Evolutionary conservation across 2,797 vertebrate species (phyloP).

Genomic region (Falco peregrinus): DNA sequence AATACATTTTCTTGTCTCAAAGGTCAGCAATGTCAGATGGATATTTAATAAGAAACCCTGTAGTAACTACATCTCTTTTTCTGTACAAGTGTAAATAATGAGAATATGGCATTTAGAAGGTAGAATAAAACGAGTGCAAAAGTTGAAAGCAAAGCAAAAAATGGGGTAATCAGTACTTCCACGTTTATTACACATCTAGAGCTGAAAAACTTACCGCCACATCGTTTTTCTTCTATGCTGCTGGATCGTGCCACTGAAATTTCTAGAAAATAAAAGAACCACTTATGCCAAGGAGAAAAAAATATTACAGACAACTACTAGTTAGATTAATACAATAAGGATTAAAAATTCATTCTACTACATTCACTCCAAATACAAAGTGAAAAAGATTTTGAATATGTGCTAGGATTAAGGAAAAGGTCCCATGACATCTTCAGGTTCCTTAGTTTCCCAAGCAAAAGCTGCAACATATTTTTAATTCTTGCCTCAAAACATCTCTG

Average conservation of each 20-base stretch:
- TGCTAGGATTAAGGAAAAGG: not conserved
- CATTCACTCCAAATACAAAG: not conserved
- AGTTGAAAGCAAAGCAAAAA: constrained; percentile 14
- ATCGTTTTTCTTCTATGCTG: constrained; percentile 89
- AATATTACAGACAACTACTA: not conserved
- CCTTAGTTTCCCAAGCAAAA: not conserved
- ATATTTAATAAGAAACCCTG: constrained; percentile 31
- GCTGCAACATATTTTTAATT: not conserved
- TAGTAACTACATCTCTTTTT: not conserved
- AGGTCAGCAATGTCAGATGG: not conserved
- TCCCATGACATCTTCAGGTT: not conserved
- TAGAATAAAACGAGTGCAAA: not conserved
- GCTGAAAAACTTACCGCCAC: constrained; percentile 84
- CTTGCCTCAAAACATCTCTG: not conserved
- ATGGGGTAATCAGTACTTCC: not conserved
- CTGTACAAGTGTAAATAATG: constrained; percentile 5
- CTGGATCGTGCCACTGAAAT: constrained; percentile 93
- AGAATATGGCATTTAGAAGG: not conserved
- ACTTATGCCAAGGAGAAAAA: not conserved
- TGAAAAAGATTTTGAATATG: not conserved
- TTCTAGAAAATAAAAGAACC: constrained; percentile 80
- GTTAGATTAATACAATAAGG: not conserved
- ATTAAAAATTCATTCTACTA: not conserved
- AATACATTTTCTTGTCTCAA: not conserved
- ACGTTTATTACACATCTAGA: not conserved